A percentile compares a stretch with the other conserved stretches of the same genome.
Conservation (phyloP, 2,888 invertebrate genomes). For the Pyrochroa serraticornis region DNA sequence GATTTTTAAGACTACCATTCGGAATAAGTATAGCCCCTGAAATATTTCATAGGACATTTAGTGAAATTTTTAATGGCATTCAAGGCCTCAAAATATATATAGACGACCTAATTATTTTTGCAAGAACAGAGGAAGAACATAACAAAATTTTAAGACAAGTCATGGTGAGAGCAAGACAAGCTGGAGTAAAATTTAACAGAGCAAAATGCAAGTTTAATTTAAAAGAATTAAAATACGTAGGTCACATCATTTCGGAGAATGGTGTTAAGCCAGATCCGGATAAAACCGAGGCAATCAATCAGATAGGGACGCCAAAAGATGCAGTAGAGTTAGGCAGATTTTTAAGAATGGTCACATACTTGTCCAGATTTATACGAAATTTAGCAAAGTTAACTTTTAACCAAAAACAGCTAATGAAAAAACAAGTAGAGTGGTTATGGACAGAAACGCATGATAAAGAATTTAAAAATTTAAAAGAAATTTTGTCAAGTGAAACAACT, state of each 20-base stretch:
- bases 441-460: conserved; percentile 2
- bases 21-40: conserved; percentile 37
- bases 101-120: conserved; percentile 39
- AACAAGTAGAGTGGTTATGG: conserved; percentile 14
- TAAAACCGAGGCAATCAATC: conserved; percentile 2
- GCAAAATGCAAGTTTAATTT: conserved; percentile 34
- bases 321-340: conserved; percentile 15
- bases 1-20: conserved; percentile 37
- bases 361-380: conserved; percentile 19
- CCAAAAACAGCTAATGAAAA: conserved; percentile 6
- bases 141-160: conserved; percentile 31
- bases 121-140: conserved; percentile 34
- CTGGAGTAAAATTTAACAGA: conserved; percentile 32
- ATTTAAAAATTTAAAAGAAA: conserved; percentile 10
- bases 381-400: conserved; percentile 7
- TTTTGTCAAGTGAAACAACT: conserved; percentile 2
- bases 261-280: conserved; percentile 1
- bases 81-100: conserved; percentile 37
- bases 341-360: conserved; percentile 19
- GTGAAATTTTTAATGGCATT: conserved; percentile 36
- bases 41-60: conserved; percentile 37
- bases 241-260: conserved; percentile 31
- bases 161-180: conserved; percentile 28
- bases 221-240: conserved; percentile 38
- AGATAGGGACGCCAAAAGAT: conserved; percentile 13